Evolutionary conservation across 2,888 invertebrate species (phyloP).

Genomic region (Protonemura montana): DNA sequence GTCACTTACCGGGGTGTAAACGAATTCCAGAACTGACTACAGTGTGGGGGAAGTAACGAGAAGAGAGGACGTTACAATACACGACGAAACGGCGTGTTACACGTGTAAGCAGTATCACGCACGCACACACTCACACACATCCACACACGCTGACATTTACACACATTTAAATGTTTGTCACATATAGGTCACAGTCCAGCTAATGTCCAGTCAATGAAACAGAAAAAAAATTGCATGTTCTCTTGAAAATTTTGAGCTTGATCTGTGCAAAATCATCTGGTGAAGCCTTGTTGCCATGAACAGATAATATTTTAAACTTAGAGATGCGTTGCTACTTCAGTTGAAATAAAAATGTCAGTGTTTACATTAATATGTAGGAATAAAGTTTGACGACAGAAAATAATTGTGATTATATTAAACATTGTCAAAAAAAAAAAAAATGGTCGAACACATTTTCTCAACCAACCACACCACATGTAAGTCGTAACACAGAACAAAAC

Average conservation of each 20-base stretch:
- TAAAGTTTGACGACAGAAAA: background rate
- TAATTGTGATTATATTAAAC: background rate
- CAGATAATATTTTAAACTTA: background rate
- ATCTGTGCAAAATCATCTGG: no score
- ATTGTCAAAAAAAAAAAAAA: background rate
- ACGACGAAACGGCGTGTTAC: conserved; percentile 55
- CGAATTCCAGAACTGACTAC: conserved; percentile 98
- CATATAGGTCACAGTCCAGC: conserved; percentile 27
- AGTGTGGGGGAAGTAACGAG: conserved; percentile 66
- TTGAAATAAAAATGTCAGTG: background rate
- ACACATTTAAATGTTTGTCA: conserved; percentile 45
- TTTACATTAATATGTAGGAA: background rate
- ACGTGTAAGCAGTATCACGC: conserved; percentile 44
- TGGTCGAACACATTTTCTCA: conserved; percentile 57
- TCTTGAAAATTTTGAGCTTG: no score
- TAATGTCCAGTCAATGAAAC: background rate
- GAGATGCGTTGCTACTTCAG: background rate
- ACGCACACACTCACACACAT: conserved; percentile 53
- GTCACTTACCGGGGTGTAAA: conserved; percentile 95
- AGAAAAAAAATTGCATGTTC: background rate
- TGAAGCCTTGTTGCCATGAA: background rate
- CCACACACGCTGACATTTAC: conserved; percentile 52
- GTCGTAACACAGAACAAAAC: conserved; percentile 50
- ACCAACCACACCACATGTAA: conserved; percentile 50
- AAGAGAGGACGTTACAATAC: conserved; percentile 66